Conservation (phyloP, 1,140 invertebrate genomes). For the Drosophila fuyamai region DNA sequence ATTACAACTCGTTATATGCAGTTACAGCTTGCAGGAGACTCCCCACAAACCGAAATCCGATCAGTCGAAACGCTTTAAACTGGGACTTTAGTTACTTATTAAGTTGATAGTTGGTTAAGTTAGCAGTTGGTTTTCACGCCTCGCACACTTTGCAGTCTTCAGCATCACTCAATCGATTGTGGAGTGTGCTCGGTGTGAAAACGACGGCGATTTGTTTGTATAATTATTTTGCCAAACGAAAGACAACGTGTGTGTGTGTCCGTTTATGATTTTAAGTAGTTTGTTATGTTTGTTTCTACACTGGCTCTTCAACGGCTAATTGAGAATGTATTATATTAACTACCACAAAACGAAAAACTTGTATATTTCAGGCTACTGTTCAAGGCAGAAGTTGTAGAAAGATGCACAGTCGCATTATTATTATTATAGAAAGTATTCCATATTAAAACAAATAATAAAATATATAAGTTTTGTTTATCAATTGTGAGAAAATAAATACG, state of each 20-base stretch:
- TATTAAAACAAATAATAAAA: slow-evolving; percentile 63
- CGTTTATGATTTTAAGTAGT: slow-evolving; percentile 35
- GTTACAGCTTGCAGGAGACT: slow-evolving; percentile 54
- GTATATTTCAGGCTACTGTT: slow-evolving; percentile 71
- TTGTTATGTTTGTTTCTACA: slow-evolving; percentile 63
- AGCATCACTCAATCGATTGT: slow-evolving; percentile 35
- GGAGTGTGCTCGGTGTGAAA: slow-evolving; percentile 39
- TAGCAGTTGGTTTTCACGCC: slow-evolving; percentile 43
- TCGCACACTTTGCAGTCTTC: slow-evolving; percentile 27
- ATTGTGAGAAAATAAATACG: slow-evolving; percentile 21
- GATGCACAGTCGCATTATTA: slow-evolving; percentile 64
- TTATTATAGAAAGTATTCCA: slow-evolving; percentile 74
- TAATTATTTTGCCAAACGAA: slow-evolving; percentile 45
- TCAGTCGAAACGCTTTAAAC: slow-evolving; percentile 49
- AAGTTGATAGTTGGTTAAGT: slow-evolving; percentile 45
- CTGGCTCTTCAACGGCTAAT: slow-evolving; percentile 61
- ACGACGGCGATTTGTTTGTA: slow-evolving; percentile 32
- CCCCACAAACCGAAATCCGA: slow-evolving; percentile 14
- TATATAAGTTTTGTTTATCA: slow-evolving; percentile 71
- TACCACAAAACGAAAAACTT: slow-evolving; percentile 67
- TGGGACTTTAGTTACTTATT: slow-evolving; percentile 79
- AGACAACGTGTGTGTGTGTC: slow-evolving; percentile 52
- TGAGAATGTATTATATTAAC: slow-evolving; percentile 75
- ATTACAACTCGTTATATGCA: slow-evolving; percentile 65
- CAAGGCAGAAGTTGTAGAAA: slow-evolving; percentile 58